phyloP scores from a whole-genome alignment of 2,113 vertebrate genomes.

The Gyps fulvus region DNA sequence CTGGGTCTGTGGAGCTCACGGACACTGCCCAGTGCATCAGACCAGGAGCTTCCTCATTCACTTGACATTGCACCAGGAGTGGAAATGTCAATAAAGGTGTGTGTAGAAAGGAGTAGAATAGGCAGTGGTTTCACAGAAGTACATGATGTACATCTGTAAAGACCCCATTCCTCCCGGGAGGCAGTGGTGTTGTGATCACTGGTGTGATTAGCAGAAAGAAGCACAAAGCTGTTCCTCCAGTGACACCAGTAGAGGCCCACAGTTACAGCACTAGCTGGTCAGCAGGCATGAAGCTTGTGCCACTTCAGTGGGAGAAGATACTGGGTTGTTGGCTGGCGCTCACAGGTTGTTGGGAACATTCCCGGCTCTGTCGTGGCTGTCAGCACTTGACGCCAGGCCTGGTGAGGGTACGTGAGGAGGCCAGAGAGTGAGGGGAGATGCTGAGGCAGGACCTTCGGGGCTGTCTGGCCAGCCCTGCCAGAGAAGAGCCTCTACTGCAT shows the following conservation, averaged over 20 bases:
- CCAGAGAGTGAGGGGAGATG: background rate
- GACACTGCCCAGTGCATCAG: background rate
- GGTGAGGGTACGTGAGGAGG: background rate
- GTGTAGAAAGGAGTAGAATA: background rate
- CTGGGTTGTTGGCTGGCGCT: background rate
- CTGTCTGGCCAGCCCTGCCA: fast-evolving
- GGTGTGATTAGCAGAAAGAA: background rate
- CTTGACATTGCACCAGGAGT: background rate
- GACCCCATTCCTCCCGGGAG: background rate
- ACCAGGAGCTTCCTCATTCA: background rate
- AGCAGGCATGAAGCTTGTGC: background rate
- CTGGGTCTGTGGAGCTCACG: background rate
- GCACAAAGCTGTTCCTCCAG: background rate
- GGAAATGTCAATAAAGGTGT: background rate
- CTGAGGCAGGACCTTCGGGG: background rate
- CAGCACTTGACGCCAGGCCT: background rate
- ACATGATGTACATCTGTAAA: background rate
- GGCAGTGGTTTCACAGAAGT: background rate
- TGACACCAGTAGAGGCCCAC: background rate
- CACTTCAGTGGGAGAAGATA: background rate
- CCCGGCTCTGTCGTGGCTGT: fast-evolving
- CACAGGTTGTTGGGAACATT: background rate
- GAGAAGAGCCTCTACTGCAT: background rate
- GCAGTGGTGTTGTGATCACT: background rate
- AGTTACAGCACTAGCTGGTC: background rate